A percentile compares a stretch with the other conserved stretches of the same genome.
Evolutionary conservation across 2,113 vertebrate species (phyloP).

Genomic region (Istiophorus platypterus): DNA sequence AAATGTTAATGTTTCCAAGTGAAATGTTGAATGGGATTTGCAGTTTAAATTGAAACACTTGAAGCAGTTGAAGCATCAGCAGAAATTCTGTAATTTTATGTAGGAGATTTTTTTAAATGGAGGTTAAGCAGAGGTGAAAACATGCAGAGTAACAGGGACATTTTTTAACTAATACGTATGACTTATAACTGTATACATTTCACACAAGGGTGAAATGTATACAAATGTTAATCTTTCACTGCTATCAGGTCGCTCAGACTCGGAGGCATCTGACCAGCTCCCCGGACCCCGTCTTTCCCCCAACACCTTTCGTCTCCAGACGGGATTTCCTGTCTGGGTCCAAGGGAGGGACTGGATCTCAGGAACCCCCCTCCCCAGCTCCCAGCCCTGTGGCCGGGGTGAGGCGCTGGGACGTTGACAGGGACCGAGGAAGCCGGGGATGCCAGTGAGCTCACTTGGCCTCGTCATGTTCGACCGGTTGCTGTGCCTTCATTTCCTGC

Average conservation of each 20-base stretch:
- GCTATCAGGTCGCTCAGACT: no score
- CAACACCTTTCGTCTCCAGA: conserved; percentile 47
- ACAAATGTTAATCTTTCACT: no score
- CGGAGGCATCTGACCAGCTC: not conserved
- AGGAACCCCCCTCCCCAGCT: not conserved
- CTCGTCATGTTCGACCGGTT: conserved; percentile 10
- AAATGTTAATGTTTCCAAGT: no score
- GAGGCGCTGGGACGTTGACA: conserved; percentile 5
- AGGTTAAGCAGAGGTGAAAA: no score
- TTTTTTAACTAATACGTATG: not conserved
- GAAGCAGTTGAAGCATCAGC: no score
- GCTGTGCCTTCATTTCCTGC: conserved; percentile 54
- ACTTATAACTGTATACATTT: not conserved
- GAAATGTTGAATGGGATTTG: no score
- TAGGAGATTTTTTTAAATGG: no score
- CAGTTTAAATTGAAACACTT: no score
- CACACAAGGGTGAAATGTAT: not conserved
- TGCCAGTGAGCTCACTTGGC: not conserved
- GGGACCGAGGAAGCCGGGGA: conserved; percentile 25
- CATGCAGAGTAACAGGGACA: not conserved
- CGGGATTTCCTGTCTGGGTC: conserved; percentile 66
- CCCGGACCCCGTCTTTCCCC: not conserved
- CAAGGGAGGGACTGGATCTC: conserved; percentile 2
- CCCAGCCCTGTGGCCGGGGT: conserved; percentile 4
- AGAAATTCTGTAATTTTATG: not conserved